A percentile compares a stretch with the other conserved stretches of the same genome.
Evolutionary conservation across 2,797 vertebrate genomes (phyloP).

Genomic region (Hyperoplus immaculatus): DNA sequence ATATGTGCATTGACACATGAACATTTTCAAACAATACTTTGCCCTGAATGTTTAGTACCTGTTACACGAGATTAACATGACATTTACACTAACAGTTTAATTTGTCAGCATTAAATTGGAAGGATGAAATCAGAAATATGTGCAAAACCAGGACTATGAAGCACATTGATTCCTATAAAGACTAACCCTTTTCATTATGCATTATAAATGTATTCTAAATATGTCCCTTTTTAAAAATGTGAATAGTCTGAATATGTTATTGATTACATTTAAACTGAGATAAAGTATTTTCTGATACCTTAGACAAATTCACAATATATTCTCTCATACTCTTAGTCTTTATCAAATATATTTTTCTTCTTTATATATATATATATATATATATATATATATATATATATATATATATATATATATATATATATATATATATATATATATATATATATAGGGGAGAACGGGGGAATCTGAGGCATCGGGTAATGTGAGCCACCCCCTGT

Average conservation of each 20-base stretch:
- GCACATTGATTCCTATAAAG: too few species aligned
- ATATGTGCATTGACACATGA: neutral
- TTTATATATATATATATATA: neutral
- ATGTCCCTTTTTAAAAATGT: neutral
- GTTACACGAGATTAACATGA: too few species aligned
- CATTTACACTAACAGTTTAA: neutral
- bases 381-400: too few species aligned
- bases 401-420: too few species aligned
- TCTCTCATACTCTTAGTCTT: neutral
- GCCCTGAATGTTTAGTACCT: neutral
- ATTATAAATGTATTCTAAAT: neutral
- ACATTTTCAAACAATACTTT: neutral
- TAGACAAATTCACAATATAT: neutral
- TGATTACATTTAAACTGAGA: neutral
- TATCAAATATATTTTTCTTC: neutral
- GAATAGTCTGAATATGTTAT: neutral
- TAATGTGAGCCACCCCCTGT: too few species aligned
- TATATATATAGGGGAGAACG: too few species aligned
- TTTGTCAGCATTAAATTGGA: neutral
- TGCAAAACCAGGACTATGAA: too few species aligned
- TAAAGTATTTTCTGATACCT: neutral
- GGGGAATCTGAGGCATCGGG: too few species aligned
- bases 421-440: too few species aligned
- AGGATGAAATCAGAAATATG: neutral
- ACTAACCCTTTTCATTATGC: neutral